Evolutionary conservation across 2,888 invertebrate genomes (phyloP).

Genomic region (Xylophagus ater): DNA sequence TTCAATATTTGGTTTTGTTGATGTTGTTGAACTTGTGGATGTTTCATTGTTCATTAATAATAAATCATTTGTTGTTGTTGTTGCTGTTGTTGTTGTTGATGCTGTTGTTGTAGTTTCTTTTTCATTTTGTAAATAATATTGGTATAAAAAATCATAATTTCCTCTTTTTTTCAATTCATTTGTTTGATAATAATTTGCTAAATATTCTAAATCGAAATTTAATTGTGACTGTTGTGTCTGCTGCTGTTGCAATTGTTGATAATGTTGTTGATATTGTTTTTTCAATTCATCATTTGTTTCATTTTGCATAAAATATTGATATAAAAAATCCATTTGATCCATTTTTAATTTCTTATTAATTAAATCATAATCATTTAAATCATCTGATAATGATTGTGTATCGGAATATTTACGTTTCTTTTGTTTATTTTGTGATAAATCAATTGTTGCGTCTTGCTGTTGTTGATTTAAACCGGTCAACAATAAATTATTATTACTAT

Average conservation of each 20-base stretch:
- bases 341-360: slow-evolving; percentile 25
- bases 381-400: slow-evolving; percentile 22
- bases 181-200: slow-evolving; percentile 36
- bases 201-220: slow-evolving; percentile 29
- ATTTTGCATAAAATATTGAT: slow-evolving; percentile 35
- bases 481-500: background rate
- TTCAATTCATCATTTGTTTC: slow-evolving; percentile 25
- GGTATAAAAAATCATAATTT: slow-evolving; percentile 36
- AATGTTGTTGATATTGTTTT: slow-evolving; percentile 14
- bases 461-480: slow-evolving; percentile 17
- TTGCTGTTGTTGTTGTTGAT: slow-evolving; percentile 11
- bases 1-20: slow-evolving; percentile 31
- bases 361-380: slow-evolving; percentile 23
- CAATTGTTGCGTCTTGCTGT: slow-evolving; percentile 20
- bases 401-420: slow-evolving; percentile 36
- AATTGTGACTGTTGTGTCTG: slow-evolving; percentile 22
- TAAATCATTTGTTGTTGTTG: background rate
- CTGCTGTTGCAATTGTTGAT: too few species aligned
- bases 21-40: slow-evolving; percentile 14
- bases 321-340: slow-evolving; percentile 32
- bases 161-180: slow-evolving; percentile 33
- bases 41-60: background rate
- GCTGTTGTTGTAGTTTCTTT: slow-evolving; percentile 19
- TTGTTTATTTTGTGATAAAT: slow-evolving; percentile 19
- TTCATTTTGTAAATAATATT: slow-evolving; percentile 35